These are phyloP conservation scores for Parnassius smintheus DNA, from an alignment of 2,888 invertebrate species.

Conservation along the genomic window DNA sequence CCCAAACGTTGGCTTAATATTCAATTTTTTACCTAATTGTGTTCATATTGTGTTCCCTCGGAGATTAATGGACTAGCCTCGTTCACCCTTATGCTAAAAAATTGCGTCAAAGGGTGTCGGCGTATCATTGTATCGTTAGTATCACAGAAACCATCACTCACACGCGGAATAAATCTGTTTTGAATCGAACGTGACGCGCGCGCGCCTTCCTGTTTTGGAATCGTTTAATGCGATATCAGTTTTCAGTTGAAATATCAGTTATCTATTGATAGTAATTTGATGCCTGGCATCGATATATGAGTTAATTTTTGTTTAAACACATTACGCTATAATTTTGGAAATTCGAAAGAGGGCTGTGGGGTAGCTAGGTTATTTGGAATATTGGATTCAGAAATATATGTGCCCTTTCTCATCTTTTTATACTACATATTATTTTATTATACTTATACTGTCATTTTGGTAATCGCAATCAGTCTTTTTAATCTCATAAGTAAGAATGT, in stretches of 20 bases:
- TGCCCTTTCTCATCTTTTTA: no score
- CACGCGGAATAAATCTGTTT: slow-evolving; percentile 59
- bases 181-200: slow-evolving; percentile 39
- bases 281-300: no score
- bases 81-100: slow-evolving; percentile 65
- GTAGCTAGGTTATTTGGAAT: no score
- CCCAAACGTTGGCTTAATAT: slow-evolving; percentile 53
- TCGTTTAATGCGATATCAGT: slow-evolving; percentile 28
- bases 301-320: no score
- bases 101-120: slow-evolving; percentile 59
- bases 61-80: slow-evolving; percentile 61
- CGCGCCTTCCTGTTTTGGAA: slow-evolving; percentile 41
- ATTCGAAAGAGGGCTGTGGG: no score
- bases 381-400: no score
- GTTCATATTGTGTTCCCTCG: slow-evolving; percentile 37
- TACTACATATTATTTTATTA: no score
- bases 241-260: not conserved
- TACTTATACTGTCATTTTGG: no score
- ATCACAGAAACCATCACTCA: slow-evolving; percentile 60
- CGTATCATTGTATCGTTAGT: slow-evolving; percentile 67
- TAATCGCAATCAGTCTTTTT: no score
- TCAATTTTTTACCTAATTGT: slow-evolving; percentile 62
- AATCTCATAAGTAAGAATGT: no score
- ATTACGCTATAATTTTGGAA: no score
- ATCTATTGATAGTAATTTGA: no score